Percentiles rank a stretch among this genome's conserved stretches.
These are phyloP conservation scores for Cephus cinctus DNA, from an alignment of 1,140 invertebrate genomes.

Conservation along the genomic window DNA sequence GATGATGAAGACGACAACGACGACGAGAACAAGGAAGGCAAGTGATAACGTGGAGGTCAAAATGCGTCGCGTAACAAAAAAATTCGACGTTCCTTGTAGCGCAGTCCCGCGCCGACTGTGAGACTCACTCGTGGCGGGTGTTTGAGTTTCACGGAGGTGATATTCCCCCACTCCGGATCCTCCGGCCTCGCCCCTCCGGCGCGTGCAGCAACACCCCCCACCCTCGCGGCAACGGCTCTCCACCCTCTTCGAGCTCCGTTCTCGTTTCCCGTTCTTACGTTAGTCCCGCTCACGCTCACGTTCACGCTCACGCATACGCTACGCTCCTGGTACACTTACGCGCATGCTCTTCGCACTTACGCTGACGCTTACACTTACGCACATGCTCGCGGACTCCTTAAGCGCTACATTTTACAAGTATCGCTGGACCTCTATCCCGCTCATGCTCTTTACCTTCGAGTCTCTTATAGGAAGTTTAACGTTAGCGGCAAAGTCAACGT, in stretches of 20 bases:
- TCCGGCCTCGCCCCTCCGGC: slow-evolving; percentile 28
- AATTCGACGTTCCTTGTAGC: slow-evolving; percentile 42
- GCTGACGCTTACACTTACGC: no score
- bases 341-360: no score
- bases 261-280: no score
- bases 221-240: background rate
- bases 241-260: background rate
- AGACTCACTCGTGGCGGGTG: slow-evolving; percentile 33
- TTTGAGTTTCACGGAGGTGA: slow-evolving; percentile 37
- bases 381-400: no score
- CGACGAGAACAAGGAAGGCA: background rate
- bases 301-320: background rate
- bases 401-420: no score
- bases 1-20: background rate
- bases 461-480: no score
- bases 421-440: no score
- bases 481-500: no score
- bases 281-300: background rate
- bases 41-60: background rate
- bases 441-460: no score
- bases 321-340: background rate
- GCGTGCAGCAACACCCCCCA: no score
- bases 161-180: background rate
- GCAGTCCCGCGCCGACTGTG: slow-evolving; percentile 55
- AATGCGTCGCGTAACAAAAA: background rate